A percentile compares a stretch with the other conserved stretches of the same genome.
Evolutionary conservation across 1,140 invertebrate genomes (phyloP).

Genomic region (Phocides pigmalion): DNA sequence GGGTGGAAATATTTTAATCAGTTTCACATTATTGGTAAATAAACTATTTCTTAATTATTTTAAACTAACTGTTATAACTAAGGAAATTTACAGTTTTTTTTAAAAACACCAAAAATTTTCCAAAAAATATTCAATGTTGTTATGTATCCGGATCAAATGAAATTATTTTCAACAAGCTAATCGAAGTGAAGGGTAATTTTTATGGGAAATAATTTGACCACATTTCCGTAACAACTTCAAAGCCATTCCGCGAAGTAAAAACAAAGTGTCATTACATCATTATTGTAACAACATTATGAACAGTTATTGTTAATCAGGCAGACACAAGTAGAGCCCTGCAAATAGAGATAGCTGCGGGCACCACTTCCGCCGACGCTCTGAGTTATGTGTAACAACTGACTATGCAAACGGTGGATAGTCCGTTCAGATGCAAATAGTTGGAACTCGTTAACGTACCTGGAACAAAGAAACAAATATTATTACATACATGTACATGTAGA

Average conservation of each 20-base stretch:
- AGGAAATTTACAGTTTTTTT: neutral
- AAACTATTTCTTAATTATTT: too few relatives aligned
- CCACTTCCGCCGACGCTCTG: constrained; percentile 47
- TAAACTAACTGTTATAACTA: too few relatives aligned
- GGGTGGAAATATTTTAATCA: neutral
- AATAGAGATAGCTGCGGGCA: constrained; percentile 53
- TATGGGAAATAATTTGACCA: too few relatives aligned
- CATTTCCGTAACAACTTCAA: neutral
- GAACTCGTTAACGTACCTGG: constrained; percentile 9
- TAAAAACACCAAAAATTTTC: too few relatives aligned
- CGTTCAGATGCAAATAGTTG: constrained; percentile 32
- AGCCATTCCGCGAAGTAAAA: neutral
- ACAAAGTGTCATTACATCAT: constrained; percentile 2
- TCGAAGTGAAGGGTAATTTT: too few relatives aligned
- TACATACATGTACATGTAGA: too few relatives aligned
- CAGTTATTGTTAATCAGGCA: constrained; percentile 42
- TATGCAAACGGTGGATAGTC: constrained; percentile 34
- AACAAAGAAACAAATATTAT: constrained; percentile 6
- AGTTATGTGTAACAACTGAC: constrained; percentile 55
- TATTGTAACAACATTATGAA: constrained; percentile 19
- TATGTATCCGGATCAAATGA: too few relatives aligned
- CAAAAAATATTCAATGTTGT: too few relatives aligned
- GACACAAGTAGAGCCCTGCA: constrained; percentile 36
- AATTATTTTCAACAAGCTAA: too few relatives aligned
- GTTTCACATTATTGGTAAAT: neutral